Conservation (phyloP, 1,140 invertebrate species). For the Agrilus planipennis region DNA sequence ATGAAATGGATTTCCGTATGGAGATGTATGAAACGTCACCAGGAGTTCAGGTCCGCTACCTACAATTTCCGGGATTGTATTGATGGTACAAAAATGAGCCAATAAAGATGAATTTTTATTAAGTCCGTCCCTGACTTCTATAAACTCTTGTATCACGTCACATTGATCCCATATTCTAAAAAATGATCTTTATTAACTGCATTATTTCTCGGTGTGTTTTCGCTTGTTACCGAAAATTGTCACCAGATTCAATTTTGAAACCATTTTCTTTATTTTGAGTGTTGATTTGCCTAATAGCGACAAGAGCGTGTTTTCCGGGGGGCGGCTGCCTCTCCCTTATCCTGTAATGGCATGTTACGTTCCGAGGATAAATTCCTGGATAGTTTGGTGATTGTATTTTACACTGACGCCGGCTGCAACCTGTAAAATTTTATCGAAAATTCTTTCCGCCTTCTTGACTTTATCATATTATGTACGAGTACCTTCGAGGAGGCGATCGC, state of each 20-base stretch:
- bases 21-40: slow-evolving; percentile 70
- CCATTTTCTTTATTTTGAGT: slow-evolving; percentile 58
- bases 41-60: slow-evolving; percentile 66
- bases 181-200: too few species aligned
- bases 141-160: slow-evolving; percentile 67
- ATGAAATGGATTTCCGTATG: slow-evolving; percentile 70
- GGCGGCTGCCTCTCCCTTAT: slow-evolving; percentile 40
- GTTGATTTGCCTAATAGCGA: slow-evolving; percentile 55
- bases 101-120: slow-evolving; percentile 57
- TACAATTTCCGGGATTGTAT: slow-evolving; percentile 67
- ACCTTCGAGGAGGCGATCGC: slow-evolving; percentile 49
- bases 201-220: too few species aligned
- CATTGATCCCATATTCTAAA: slow-evolving; percentile 68
- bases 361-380: slow-evolving; percentile 73
- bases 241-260: too few species aligned
- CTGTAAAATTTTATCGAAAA: too few species aligned
- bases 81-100: slow-evolving; percentile 70
- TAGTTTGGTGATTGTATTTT: slow-evolving; percentile 72
- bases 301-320: slow-evolving; percentile 55
- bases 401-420: slow-evolving; percentile 45
- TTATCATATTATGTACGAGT: slow-evolving; percentile 67
- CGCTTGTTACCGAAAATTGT: slow-evolving; percentile 64
- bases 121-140: slow-evolving; percentile 72
- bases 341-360: slow-evolving; percentile 68
- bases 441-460: slow-evolving; percentile 37